Evolutionary conservation across 2,888 invertebrate genomes (phyloP), one percentile per base, ranked within the genome.

Genomic region (Ophion obscuratus): DNA sequence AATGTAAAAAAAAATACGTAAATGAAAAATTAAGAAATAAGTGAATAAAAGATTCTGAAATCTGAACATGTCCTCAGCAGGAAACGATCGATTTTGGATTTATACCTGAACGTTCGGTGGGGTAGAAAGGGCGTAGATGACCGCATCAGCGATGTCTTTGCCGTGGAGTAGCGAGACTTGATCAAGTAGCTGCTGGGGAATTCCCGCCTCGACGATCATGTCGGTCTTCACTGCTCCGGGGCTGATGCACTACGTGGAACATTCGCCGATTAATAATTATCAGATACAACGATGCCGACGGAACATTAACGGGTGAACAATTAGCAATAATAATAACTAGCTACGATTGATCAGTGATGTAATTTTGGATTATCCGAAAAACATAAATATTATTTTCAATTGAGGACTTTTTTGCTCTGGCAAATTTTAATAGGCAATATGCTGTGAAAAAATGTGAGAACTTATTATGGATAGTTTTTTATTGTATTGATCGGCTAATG

Each of bases 221-320:
- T 92, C 92, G 0, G 94, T 94, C 5, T 87, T 84, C 0, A 94
- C 94, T 0, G 89, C 85, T 14, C 93, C 93, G 0, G 94, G 94
- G 73, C 93, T 94, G 70, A 94, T 88, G 70, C 91, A 93, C 94
- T 94, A 82, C 17, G 31, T 17, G 36, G 14, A 67, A 76, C 14
- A 76, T 68, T 40, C 7, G 40, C 40, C 40, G 40, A 40, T 40
- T 40, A 1, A 40, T 40, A 40, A 40, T 7, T 40, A 40, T 1
- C 40, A 40, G 40, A 40, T 40, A 40, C 40, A 40, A 31, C 31
- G 31, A 40, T 40, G 9, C 40, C 40, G 7, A 40, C 7, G 3
- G 9, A 9, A 7, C 40, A 40, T 40, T 40, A 9, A 40, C 40
- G 6, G 5, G 9, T 40, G 6, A 40, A 40, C 6, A 7, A 40